Evolutionary conservation across 2,797 vertebrate species (phyloP), one percentile per base, ranked within the genome.

Genomic region (Helostoma temminkii): DNA sequence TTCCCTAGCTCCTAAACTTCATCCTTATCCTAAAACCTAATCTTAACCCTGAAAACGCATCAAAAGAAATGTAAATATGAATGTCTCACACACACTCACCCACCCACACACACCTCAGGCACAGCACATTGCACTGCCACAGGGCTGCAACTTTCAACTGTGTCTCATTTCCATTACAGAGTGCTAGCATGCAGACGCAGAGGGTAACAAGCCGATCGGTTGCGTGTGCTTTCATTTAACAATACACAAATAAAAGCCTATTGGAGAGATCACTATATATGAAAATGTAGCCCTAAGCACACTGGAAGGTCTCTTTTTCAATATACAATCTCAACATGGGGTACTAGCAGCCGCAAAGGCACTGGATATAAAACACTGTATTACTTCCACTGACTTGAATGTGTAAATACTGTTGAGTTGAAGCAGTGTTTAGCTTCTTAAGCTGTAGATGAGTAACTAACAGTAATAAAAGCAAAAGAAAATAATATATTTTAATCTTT

Each of bases 91-190:
- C 41, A 65, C 16, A 71, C 53, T n/a, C 37, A 62, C 66, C 49
- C 58, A 57, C 52, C 42, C 43, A 41, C 25, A 53, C 42, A 49
- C 49, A 67, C 56, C 46, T 73, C 50, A 69, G 50, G 32, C 54
- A 54, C 59, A 60, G 18, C 43, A 76, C 76, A 73, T 74, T 82
- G 67, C 63, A 64, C 64, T 21, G 47, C 50, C 59, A 47, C 45
- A 59, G 46, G 1, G 4, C 36, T 15, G 28, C 56, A 56, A 79
- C 72, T 66, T 78, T 80, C 64, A 81, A 56, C 72, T 70, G 77
- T 36, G 66, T 52, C 81, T 76, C 28, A 71, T 81, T 80, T 81
- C 82, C 73, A 80, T 65, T 62, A 68, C 75, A 81, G 55, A 80
- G 68, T 0, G 2, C 4, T 0, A 59, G 34, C 72, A 68, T 36